Base-by-base conservation (phyloP, 2,888 invertebrate genomes). In the Orthosia cruda region DNA sequence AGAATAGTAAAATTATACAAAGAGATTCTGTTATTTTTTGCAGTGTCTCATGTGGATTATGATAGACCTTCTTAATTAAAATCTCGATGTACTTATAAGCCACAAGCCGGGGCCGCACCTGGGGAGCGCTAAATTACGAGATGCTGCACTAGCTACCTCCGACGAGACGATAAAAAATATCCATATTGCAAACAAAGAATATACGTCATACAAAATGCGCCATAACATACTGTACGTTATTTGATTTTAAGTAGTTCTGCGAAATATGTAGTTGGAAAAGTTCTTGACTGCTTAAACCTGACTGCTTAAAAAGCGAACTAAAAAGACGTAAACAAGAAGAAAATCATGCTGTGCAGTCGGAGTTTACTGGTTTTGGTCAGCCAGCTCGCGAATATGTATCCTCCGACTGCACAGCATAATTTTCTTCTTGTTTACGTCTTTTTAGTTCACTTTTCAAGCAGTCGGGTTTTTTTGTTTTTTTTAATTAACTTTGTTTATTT, bases 41-140 rank as follows among this genome's bases (percentile, higher is more conserved):
- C 77, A 54, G 68, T 65, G 85, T 81, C 90, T 93, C 90, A 89
- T 91, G 91, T 92, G 92, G 89, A 90, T 93, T 93, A 93, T 92
- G 93, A 93, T 89, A 91, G 90, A 90, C 90, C 88, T 92, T 92
- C 92, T 94, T 96, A 96, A 96, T 96, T 96, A 96, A 95, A 95
- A 94, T 90, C 91, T 90, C 90, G 87, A 92, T 93, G 92, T 93
- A 91, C 92, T 93, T 94, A 90, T 93, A 94, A 94, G 93, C 94
- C 93, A 90, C 92, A 91, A 90, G 89, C 92, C 90, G 88, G 81
- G 85, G 84, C 87, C 89, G 93, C 94, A 94, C 96, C 95, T 96
- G 95, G 93, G 94, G 91, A 92, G 88, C 92, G 81, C 87, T 94
- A 93, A 94, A 95, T 94, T 94, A 94, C 89, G 86, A 80, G 80